These are phyloP conservation scores for Watersipora subatra DNA, from an alignment of 1,140 invertebrate genomes.

Conservation along the genomic window DNA sequence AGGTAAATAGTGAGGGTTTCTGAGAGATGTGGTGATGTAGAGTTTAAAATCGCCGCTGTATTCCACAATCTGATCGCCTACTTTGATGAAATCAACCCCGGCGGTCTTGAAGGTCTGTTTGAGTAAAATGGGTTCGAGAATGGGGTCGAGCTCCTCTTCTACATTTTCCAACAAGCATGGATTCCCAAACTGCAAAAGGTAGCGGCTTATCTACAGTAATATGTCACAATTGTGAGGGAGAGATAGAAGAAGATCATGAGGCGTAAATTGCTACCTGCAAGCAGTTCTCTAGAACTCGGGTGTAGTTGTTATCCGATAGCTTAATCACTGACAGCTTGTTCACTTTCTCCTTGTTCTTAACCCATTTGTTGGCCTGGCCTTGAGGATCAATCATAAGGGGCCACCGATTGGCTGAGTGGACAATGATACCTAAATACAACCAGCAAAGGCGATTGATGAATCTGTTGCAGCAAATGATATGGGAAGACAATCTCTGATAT, in stretches of 20 bases:
- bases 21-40: conserved; percentile 37
- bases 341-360: conserved; percentile 40
- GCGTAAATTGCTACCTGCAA: conserved; percentile 30
- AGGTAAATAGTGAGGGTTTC: conserved; percentile 40
- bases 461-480: too few relatives aligned
- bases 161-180: conserved; percentile 41
- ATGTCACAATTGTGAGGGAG: too few relatives aligned
- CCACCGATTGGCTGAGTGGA: conserved; percentile 34
- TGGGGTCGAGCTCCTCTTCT: conserved; percentile 37
- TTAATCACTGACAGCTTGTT: conserved; percentile 39
- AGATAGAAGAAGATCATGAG: too few relatives aligned
- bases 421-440: conserved; percentile 35
- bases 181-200: conserved; percentile 34
- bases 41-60: conserved; percentile 38
- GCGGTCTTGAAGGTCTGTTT: conserved; percentile 37
- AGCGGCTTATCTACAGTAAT: too few relatives aligned
- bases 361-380: conserved; percentile 41
- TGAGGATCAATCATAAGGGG: conserved; percentile 42
- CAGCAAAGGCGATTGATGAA: too few relatives aligned
- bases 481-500: too few relatives aligned
- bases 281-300: conserved; percentile 37
- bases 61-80: conserved; percentile 38
- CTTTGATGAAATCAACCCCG: conserved; percentile 32
- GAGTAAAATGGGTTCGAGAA: conserved; percentile 35
- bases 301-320: conserved; percentile 30